Evolutionary conservation across 2,113 vertebrate genomes (phyloP).

Genomic region (Cricetomys ansorgei): DNA sequence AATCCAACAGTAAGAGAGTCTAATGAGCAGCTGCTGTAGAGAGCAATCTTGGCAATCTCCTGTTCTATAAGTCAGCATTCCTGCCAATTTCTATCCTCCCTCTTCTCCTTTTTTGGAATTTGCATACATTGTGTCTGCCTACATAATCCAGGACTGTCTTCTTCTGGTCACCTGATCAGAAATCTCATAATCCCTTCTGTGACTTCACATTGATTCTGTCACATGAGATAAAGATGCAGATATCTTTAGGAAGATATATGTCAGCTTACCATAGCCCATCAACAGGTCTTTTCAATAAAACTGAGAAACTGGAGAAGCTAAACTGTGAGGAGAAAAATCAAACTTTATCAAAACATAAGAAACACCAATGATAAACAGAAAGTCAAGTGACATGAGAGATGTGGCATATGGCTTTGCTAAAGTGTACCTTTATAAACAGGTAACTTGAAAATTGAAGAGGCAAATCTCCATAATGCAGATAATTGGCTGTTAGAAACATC

Average conservation of each 20-base stretch:
- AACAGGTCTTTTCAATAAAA: not conserved
- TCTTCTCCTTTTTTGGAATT: not conserved
- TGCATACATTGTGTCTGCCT: not conserved
- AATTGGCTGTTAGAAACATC: not conserved
- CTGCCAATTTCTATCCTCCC: slow-evolving; percentile 12
- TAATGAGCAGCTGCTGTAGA: not conserved
- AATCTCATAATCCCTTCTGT: not conserved
- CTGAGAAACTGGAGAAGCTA: not conserved
- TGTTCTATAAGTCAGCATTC: not conserved
- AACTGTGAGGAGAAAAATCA: not conserved
- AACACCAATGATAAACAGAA: not conserved
- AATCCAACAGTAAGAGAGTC: not conserved
- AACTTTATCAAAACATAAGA: not conserved
- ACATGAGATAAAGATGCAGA: no score
- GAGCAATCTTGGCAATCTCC: not conserved
- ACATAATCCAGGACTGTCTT: not conserved
- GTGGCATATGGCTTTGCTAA: not conserved
- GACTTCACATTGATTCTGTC: not conserved
- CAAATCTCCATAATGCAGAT: slow-evolving; percentile 28
- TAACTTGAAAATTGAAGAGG: slow-evolving; percentile 28
- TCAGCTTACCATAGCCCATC: not conserved
- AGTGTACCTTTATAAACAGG: not conserved
- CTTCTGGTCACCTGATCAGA: not conserved
- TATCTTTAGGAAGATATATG: not conserved
- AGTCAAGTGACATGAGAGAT: not conserved